Percentiles rank a stretch among this genome's conserved stretches.
Evolutionary conservation across 2,113 vertebrate genomes (phyloP).

Genomic region (Dermatemys mawii): DNA sequence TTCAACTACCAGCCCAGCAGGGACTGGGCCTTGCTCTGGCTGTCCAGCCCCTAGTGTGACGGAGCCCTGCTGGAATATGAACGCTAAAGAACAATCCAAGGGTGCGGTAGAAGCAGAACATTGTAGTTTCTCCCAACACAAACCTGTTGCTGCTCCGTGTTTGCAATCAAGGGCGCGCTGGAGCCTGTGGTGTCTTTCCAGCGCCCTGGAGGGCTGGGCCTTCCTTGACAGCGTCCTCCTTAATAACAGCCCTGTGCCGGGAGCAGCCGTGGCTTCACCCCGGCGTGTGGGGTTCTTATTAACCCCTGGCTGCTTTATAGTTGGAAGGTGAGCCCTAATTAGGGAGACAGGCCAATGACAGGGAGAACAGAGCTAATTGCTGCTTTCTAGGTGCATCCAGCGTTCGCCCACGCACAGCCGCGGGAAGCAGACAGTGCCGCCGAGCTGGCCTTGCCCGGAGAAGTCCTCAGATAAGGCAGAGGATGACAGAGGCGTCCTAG

Average conservation of each 20-base stretch:
- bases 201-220: too few species aligned
- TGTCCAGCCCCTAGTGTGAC: neutral
- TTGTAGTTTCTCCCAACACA: too few species aligned
- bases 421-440: neutral
- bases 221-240: neutral
- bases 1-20: neutral
- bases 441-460: neutral
- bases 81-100: neutral
- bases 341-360: rapidly evolving
- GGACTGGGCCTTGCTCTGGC: neutral
- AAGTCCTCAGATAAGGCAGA: neutral
- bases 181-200: too few species aligned
- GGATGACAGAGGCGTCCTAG: neutral
- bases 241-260: neutral
- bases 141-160: too few species aligned
- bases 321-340: conserved; percentile 58
- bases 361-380: neutral
- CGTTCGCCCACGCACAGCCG: neutral
- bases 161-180: too few species aligned
- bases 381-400: neutral
- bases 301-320: neutral
- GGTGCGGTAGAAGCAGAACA: neutral
- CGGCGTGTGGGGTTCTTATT: rapidly evolving
- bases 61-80: neutral
- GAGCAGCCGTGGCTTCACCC: neutral